Conservation (phyloP, 2,888 invertebrate genomes). For the Ernsta delagoae region DNA sequence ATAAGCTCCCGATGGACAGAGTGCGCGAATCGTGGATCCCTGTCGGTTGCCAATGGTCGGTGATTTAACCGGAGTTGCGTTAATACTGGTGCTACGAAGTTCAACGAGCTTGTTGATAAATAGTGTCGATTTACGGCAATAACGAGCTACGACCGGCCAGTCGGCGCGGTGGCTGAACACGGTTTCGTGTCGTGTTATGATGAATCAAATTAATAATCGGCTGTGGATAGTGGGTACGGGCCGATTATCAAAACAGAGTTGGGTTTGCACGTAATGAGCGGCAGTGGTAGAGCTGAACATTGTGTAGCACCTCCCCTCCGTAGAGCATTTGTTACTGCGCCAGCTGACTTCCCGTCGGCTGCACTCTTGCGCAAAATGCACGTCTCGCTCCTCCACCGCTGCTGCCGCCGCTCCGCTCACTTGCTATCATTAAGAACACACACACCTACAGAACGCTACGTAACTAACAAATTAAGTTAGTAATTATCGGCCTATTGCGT, state of each 20-base stretch:
- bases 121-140: constrained; percentile 71
- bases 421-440: constrained; percentile 19
- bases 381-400: constrained; percentile 44
- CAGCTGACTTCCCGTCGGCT: constrained; percentile 69
- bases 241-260: constrained; percentile 55
- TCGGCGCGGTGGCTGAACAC: constrained; percentile 49
- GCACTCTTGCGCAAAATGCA: constrained; percentile 63
- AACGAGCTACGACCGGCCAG: constrained; percentile 55
- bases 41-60: constrained; percentile 49
- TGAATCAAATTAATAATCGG: constrained; percentile 59
- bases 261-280: constrained; percentile 38
- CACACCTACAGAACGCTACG: constrained; percentile 41
- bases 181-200: constrained; percentile 58
- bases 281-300: constrained; percentile 35
- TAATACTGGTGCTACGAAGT: constrained; percentile 43
- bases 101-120: constrained; percentile 74
- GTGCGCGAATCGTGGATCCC: constrained; percentile 46
- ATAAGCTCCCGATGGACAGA: constrained; percentile 44
- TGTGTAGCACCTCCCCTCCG: constrained; percentile 38
- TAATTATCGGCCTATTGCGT: constrained; percentile 23
- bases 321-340: constrained; percentile 45
- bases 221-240: constrained; percentile 56
- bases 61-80: constrained; percentile 54
- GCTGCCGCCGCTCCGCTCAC: constrained; percentile 29
- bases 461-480: constrained; percentile 37